Conservation (phyloP, 2,113 vertebrate species). For the Thalassarche chlororhynchos region DNA sequence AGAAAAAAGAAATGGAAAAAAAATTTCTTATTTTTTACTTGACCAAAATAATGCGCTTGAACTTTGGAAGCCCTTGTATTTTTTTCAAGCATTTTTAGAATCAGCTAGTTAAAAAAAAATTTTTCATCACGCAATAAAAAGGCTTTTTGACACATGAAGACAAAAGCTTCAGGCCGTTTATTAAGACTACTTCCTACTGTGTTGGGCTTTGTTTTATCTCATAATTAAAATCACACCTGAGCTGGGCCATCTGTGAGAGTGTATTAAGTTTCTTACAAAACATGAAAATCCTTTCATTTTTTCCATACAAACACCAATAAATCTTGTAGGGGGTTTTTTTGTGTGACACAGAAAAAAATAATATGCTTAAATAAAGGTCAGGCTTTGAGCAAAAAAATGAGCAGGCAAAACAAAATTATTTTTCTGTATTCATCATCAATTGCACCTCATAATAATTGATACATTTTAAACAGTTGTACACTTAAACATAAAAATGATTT, state of each 20-base stretch:
- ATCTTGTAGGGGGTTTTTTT: background rate
- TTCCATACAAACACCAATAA: constrained; percentile 53
- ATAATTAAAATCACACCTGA: constrained; percentile 84
- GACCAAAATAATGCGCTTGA: background rate
- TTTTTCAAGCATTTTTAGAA: constrained; percentile 53
- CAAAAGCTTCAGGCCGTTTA: constrained; percentile 75
- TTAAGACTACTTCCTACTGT: constrained; percentile 77
- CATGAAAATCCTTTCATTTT: constrained; percentile 59
- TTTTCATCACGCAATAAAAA: constrained; percentile 60
- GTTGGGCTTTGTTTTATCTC: constrained; percentile 72
- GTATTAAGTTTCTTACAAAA: constrained; percentile 72
- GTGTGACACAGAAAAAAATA: constrained; percentile 10
- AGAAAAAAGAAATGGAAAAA: background rate
- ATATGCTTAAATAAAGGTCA: constrained; percentile 13
- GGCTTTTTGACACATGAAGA: constrained; percentile 70
- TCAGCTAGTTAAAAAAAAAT: constrained; percentile 24
- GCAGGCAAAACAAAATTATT: background rate
- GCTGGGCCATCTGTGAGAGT: constrained; percentile 76
- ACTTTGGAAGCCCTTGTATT: background rate
- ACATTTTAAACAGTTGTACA: background rate
- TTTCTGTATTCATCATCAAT: background rate
- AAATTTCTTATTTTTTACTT: background rate
- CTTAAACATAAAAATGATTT: background rate
- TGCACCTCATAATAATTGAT: background rate
- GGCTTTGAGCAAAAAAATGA: background rate